Base-by-base conservation (phyloP, 2,113 vertebrate genomes). In the Cheilinus undulatus region DNA sequence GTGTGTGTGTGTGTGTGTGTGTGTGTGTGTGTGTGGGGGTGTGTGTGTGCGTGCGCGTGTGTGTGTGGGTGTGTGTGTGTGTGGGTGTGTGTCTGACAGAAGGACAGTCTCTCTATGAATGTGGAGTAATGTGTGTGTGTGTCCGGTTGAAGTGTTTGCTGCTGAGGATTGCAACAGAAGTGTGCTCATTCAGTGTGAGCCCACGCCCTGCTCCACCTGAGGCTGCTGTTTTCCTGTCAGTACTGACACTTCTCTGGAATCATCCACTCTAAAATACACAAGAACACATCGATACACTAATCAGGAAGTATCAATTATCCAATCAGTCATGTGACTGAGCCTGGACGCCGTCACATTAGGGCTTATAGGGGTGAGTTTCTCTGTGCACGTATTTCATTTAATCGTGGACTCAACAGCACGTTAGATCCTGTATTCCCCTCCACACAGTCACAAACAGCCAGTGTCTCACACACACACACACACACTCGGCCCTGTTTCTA, bases 161-260 rank as follows among this genome's bases (percentile, higher is more conserved):
- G 15, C 36, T 36, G 10, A 36, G 32, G 17, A 42, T 19, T 42
- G 34, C 19, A 23, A 8, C 17, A 43, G 43, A 23, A 20, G 11
- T 3, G 14, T 34, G 53, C 3, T 5, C 15, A 38, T 63, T 62
- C 13, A 28, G 20, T 70, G 46, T 70, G 27, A 30, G 54, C 74
- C 56, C 53, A 73, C 56, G 9, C 82, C 84, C n/a, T 73, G 23
- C 3, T 36, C 79, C 45, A 82, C 82, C 82, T 81, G 48, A 70
- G 79, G 74, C 68, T 36, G n/a, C 54, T 42, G 65, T 80, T 72
- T 76, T 45, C 52, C 60, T 64, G 66, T 73, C 64, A 78, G 63
- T 19, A 43, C 2, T 40, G 20, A n/a, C 12, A 38, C 51, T 56
- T 75, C 62, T 57, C 52, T 69, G 22, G 56, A 78, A 56, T 42